Evolutionary conservation across 2,113 vertebrate species (phyloP), one percentile per base, ranked within the genome.

Genomic region (Cisticola juncidis): DNA sequence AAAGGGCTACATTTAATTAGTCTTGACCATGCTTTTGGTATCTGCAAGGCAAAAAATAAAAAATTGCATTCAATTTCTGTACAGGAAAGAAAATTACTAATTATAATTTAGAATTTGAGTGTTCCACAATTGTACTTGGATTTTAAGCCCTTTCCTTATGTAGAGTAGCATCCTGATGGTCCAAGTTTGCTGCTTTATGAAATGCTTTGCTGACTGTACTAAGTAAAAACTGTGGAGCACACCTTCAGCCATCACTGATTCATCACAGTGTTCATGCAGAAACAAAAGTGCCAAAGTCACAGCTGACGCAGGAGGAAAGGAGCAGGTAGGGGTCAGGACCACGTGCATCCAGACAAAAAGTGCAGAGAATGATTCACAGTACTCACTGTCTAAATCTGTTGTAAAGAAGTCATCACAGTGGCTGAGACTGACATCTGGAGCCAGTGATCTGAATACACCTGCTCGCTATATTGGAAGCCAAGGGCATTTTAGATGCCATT

Each of bases 241-340:
- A 53, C 24, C 24, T 86, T 88, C 17, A 45, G 1, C 64, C 9
- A 10, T 45, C 42, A 12, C 20, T 45, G 31, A 23, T 72, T 80
- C 10, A 9, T 83, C 23, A 22, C 62, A 42, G 22, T 31, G 22
- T 48, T 86, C 18, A 6, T 26, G 23, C 54, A 77, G 80, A 40
- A 66, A 47, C 4, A 1, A 18, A 36, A 45, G 19, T 33, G 5
- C 25, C 42, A 48, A 5, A 47, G 29, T 66, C 38, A 45, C 33
- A 87, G 18, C 48, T 82, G 71, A 36, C 31, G 24, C 10, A 21
- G 60, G 57, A 58, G 50, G 18, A 73, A 51, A 71, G 1, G 1
- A 92, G 16, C 0, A 0, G 29, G 28, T 16, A 45, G 36, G 21
- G 18, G 3, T 19, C n/a, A n/a, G n/a, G n/a, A n/a, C n/a, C n/a